These are phyloP conservation scores for Orchestes rusci DNA, from an alignment of 2,888 invertebrate species.

Conservation along the genomic window DNA sequence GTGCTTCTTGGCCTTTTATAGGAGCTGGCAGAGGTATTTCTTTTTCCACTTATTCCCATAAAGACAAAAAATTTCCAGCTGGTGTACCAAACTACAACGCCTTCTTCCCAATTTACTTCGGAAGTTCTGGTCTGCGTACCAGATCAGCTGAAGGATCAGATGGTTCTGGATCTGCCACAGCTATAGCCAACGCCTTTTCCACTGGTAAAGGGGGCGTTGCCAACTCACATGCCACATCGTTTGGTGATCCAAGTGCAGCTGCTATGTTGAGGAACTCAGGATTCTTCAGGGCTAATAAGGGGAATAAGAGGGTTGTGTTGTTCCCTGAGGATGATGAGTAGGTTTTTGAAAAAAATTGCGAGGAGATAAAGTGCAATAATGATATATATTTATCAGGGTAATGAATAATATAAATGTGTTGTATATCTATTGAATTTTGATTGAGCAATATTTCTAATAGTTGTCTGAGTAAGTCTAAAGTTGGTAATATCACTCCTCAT, in stretches of 20 bases:
- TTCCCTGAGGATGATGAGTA: conserved; percentile 7
- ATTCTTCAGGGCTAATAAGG: conserved; percentile 22
- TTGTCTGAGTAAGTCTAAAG: too few relatives aligned
- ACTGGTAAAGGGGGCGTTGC: conserved; percentile 65
- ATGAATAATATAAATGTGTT: too few relatives aligned
- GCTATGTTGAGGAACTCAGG: conserved; percentile 39
- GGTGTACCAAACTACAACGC: conserved; percentile 43
- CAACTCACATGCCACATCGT: conserved; percentile 65
- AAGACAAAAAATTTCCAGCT: conserved; percentile 1
- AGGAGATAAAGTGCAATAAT: too few relatives aligned
- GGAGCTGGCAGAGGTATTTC: conserved; percentile 31
- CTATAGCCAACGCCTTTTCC: conserved; percentile 67
- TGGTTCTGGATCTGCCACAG: conserved; percentile 51
- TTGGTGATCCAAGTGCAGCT: conserved; percentile 52
- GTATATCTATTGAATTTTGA: too few relatives aligned
- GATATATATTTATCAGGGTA: too few relatives aligned
- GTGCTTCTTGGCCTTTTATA: conserved; percentile 35
- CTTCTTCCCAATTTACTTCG: conserved; percentile 63
- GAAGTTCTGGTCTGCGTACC: conserved; percentile 31
- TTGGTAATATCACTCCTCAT: too few relatives aligned
- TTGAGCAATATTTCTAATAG: too few relatives aligned
- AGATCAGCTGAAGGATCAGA: conserved; percentile 32
- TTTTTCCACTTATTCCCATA: conserved; percentile 1
- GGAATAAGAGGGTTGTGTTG: conserved; percentile 2
- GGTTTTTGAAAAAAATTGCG: too few relatives aligned